phyloP scores from a whole-genome alignment of 2,113 vertebrate genomes.

The Eulemur rufifrons region DNA sequence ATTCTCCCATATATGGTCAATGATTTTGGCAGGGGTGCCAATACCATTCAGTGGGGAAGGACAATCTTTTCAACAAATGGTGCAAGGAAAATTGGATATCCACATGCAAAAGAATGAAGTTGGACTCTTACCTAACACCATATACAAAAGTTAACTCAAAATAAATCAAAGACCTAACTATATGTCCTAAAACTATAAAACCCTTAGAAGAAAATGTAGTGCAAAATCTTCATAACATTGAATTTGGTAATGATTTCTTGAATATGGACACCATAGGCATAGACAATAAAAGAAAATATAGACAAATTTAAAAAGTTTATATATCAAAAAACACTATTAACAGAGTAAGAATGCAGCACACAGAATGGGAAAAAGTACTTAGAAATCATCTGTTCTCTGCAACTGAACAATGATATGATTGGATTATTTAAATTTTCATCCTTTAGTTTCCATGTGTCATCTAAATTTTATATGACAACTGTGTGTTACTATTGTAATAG shows the following conservation, averaged over 20 bases:
- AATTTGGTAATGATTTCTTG: neutral
- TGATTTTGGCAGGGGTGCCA: neutral
- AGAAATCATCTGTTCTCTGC: neutral
- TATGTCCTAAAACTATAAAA: neutral
- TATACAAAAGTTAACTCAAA: neutral
- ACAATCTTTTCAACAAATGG: neutral
- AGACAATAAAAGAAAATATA: neutral
- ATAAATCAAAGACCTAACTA: neutral
- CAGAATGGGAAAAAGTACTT: neutral
- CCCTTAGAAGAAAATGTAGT: neutral
- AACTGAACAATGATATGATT: neutral
- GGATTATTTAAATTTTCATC: neutral
- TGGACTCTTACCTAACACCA: neutral
- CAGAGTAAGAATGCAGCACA: neutral
- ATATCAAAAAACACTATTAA: neutral
- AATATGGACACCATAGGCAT: neutral
- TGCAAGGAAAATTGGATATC: neutral
- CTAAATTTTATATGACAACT: neutral
- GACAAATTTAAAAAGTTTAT: neutral
- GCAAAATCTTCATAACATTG: neutral
- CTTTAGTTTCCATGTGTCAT: neutral
- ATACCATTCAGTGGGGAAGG: neutral
- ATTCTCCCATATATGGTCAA: neutral
- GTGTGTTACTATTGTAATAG: neutral
- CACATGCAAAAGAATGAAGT: neutral